Evolutionary conservation across 1,140 invertebrate species (phyloP).

Genomic region (Helicoverpa zea): DNA sequence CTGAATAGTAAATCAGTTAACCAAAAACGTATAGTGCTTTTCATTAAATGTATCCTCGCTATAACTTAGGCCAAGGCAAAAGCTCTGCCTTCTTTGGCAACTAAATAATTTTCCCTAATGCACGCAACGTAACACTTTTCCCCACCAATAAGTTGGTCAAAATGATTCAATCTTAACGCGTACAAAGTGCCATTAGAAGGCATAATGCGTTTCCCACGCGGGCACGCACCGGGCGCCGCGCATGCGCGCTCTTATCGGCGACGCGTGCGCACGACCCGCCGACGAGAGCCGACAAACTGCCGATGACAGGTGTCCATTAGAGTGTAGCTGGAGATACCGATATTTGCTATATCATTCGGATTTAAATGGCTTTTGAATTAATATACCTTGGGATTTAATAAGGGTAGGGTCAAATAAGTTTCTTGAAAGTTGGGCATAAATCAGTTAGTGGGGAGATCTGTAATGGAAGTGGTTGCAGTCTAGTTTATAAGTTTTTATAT

Average conservation of each 20-base stretch:
- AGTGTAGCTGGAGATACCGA: slow-evolving; percentile 1
- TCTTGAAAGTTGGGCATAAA: too few relatives aligned
- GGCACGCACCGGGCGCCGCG: slow-evolving; percentile 21
- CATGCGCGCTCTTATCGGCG: slow-evolving; percentile 44
- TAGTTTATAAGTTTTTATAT: too few relatives aligned
- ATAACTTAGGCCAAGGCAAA: too few relatives aligned
- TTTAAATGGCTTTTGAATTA: not conserved
- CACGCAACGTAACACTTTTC: not conserved
- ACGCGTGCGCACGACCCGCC: slow-evolving; percentile 49
- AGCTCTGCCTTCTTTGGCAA: not conserved
- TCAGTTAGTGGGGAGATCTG: too few relatives aligned
- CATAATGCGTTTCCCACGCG: slow-evolving; percentile 50
- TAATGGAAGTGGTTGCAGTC: too few relatives aligned
- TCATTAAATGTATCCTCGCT: too few relatives aligned
- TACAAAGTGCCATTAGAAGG: slow-evolving; percentile 42
- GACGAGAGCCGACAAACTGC: slow-evolving; percentile 31
- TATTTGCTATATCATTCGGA: not conserved
- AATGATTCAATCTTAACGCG: slow-evolving; percentile 17
- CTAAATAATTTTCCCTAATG: not conserved
- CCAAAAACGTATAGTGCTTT: too few relatives aligned
- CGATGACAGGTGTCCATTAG: slow-evolving; percentile 45
- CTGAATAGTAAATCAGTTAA: too few relatives aligned
- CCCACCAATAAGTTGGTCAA: not conserved
- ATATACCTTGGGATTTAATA: too few relatives aligned
- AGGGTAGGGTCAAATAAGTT: too few relatives aligned